These are phyloP conservation scores for Trachelus iudaicus DNA, from an alignment of 2,888 invertebrate species.

Conservation along the genomic window DNA sequence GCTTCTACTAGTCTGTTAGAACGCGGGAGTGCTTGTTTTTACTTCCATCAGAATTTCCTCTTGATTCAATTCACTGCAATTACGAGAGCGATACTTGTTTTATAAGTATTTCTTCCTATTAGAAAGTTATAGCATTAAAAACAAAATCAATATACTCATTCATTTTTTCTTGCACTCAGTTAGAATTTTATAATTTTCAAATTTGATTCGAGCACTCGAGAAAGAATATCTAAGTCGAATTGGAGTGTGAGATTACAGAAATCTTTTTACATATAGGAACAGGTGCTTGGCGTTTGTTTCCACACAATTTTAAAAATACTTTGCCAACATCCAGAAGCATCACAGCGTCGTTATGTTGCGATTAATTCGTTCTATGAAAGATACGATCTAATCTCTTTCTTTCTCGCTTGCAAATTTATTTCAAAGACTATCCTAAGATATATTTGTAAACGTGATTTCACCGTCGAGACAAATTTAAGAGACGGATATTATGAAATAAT, in stretches of 20 bases:
- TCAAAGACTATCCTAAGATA: not conserved
- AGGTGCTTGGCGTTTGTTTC: not conserved
- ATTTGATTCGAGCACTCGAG: not conserved
- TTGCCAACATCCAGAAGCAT: not conserved
- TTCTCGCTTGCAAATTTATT: not conserved
- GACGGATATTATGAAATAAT: not conserved
- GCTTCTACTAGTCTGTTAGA: slow-evolving; percentile 10
- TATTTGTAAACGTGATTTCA: not conserved
- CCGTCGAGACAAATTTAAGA: not conserved
- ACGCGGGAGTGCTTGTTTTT: slow-evolving; percentile 1
- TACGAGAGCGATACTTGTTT: not conserved
- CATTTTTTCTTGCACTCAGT: not conserved
- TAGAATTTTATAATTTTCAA: not conserved
- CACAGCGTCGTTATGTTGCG: not conserved
- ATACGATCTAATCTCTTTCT: not conserved
- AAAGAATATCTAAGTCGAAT: not conserved
- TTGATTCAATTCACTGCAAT: not conserved
- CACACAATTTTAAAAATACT: not conserved
- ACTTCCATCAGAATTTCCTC: not conserved
- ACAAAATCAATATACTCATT: not conserved
- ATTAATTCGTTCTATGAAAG: not conserved
- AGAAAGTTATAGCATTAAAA: not conserved
- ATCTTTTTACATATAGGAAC: not conserved
- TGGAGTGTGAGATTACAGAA: not conserved
- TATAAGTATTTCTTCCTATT: not conserved